Conservation (phyloP, 2,113 vertebrate genomes). For the Rhadina sibilatrix region DNA sequence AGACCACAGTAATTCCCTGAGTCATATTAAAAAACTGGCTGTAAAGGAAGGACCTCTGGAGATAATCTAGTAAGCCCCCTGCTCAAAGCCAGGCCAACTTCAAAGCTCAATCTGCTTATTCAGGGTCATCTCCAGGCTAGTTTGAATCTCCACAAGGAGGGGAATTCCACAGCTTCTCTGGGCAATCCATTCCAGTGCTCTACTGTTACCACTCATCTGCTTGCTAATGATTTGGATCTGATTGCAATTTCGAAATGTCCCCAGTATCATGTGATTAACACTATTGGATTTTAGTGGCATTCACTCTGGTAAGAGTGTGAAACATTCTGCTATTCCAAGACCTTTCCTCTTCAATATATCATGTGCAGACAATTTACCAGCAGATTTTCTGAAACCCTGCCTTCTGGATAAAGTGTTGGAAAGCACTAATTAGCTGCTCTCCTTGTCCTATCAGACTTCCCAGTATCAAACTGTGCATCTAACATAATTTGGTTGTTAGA, state of each 20-base stretch:
- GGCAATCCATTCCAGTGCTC: background rate
- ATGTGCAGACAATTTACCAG: background rate
- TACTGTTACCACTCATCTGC: background rate
- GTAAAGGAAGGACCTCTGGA: background rate
- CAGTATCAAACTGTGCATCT: background rate
- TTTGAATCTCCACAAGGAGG: background rate
- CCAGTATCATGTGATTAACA: background rate
- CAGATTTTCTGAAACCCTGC: background rate
- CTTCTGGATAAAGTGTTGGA: background rate
- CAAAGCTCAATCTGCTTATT: background rate
- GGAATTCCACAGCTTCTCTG: background rate
- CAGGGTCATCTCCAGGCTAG: background rate
- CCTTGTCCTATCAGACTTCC: background rate
- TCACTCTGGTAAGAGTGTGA: background rate
- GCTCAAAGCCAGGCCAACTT: background rate
- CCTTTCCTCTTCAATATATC: background rate
- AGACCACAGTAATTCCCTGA: background rate
- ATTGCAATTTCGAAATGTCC: background rate
- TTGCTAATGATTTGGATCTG: background rate
- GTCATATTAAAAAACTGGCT: background rate
- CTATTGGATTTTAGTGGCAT: background rate
- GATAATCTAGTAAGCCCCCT: background rate
- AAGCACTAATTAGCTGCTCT: constrained; percentile 37
- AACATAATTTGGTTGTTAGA: background rate
- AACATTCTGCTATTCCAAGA: background rate